Evolutionary conservation across 2,888 invertebrate species (phyloP).

Genomic region (Pammene fasciana): DNA sequence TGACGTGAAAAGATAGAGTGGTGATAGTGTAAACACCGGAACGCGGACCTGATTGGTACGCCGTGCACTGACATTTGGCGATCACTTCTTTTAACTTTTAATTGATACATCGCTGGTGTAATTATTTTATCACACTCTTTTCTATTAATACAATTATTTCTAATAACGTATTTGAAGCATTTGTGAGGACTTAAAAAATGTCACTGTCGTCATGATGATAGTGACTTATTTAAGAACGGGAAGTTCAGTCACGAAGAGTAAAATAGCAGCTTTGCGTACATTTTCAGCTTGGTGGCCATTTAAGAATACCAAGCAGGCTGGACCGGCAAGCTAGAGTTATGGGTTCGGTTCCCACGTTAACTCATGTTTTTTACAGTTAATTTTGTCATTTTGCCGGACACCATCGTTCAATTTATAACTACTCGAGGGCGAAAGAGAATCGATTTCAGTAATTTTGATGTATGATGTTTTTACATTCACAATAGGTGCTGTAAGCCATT

Average conservation of each 20-base stretch:
- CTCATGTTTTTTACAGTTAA: too few species aligned
- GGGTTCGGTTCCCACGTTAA: too few species aligned
- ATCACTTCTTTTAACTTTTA: slow-evolving; percentile 61
- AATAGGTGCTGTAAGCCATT: too few species aligned
- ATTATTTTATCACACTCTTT: slow-evolving; percentile 15
- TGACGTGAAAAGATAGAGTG: slow-evolving; percentile 45
- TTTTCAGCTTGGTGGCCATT: not conserved
- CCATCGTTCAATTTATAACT: too few species aligned
- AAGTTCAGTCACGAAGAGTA: not conserved
- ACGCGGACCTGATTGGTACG: slow-evolving; percentile 66
- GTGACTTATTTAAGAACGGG: not conserved
- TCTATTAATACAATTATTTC: slow-evolving; percentile 13
- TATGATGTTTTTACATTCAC: too few species aligned
- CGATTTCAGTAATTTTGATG: too few species aligned
- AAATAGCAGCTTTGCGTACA: not conserved
- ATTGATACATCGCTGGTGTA: slow-evolving; percentile 43
- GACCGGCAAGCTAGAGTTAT: too few species aligned
- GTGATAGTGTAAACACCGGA: slow-evolving; percentile 57
- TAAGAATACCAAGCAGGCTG: not conserved
- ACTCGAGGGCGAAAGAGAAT: too few species aligned
- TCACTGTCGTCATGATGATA: not conserved
- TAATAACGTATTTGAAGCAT: not conserved
- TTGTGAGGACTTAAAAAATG: not conserved
- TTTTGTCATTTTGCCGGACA: too few species aligned
- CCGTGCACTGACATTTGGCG: slow-evolving; percentile 72